Conservation (phyloP, 2,888 invertebrate species). For the Tiphia femorata region DNA sequence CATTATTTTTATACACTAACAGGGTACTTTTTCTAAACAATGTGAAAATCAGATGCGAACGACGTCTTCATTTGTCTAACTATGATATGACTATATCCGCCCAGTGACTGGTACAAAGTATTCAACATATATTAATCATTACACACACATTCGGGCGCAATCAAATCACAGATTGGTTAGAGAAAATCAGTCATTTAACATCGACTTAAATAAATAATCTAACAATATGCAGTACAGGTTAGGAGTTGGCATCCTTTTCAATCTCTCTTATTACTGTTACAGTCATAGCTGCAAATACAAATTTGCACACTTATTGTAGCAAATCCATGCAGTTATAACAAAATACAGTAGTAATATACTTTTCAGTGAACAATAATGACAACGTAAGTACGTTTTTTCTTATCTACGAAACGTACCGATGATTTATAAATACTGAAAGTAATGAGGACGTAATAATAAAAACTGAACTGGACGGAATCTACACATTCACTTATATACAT, state of each 20-base stretch:
- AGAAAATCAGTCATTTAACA: constrained; percentile 47
- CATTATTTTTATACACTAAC: constrained; percentile 20
- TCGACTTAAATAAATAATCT: constrained; percentile 51
- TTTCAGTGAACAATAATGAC: constrained; percentile 7
- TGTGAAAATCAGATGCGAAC: constrained; percentile 54
- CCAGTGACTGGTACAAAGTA: constrained; percentile 48
- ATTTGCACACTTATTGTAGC: too few species aligned
- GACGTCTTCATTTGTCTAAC: constrained; percentile 51
- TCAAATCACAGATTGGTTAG: constrained; percentile 59
- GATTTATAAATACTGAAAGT: constrained; percentile 44
- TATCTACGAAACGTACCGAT: constrained; percentile 26
- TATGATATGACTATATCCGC: constrained; percentile 67
- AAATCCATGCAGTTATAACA: too few species aligned
- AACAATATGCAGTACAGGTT: not conserved
- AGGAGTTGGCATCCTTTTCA: not conserved
- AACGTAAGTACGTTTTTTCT: constrained; percentile 30
- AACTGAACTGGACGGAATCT: constrained; percentile 68
- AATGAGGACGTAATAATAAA: constrained; percentile 39
- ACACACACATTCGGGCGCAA: constrained; percentile 48
- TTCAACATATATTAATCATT: constrained; percentile 42
- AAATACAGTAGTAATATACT: not conserved
- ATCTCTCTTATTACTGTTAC: not conserved
- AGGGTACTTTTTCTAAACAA: constrained; percentile 7
- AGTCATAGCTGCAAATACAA: too few species aligned
- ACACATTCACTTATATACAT: constrained; percentile 68